Evolutionary conservation across 2,113 vertebrate species (phyloP), one percentile per base, ranked within the genome.

Genomic region (Entelurus aequoreus): DNA sequence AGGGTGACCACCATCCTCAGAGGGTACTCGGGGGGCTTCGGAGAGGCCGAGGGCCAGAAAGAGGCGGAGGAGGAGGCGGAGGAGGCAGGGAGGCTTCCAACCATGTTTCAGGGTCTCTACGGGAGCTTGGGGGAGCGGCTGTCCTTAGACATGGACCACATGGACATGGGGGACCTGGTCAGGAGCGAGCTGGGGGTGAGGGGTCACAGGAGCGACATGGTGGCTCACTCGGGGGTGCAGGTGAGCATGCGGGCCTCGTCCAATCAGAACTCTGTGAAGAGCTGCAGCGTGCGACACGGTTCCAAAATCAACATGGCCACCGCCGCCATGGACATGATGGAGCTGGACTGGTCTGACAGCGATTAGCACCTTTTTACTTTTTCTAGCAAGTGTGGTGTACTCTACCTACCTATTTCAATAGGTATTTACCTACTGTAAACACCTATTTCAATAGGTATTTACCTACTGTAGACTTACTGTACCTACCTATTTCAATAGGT

Each of bases 221-320:
- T 92, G 72, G 87, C 93, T 86, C 92, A 91, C 81, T 94, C 95
- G 71, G 95, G 96, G 81, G 93, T 98, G 90, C 93, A 98, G 91
- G 93, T 98, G 89, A 98, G 95, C 92, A 94, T 98, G 94, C 92
- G 94, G 85, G 85, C 96, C 4, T 86, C 84, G 1, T 88, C 86
- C 87, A 97, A 97, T 91, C 93, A 96, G 92, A 98, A 98, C 93
- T 96, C 95, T 88, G 93, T 93, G 86, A 95, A 94, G 92, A 95
- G 94, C 90, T 94, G 94, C 84, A 94, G 94, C 74, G 90, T 96
- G 79, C 79, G 94, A 79, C 93, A 92, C 71, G 95, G 95, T 66
- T 94, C 93, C 91, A 97, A 95, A 86, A 90, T 98, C 89, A 93
- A 96, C 91, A 93, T 97, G 89, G 84, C 88, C 0, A 74, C 86